Percentiles rank a stretch among this genome's conserved stretches.
Conservation (phyloP, 1,140 invertebrate genomes). For the Ridgeia piscesae region DNA sequence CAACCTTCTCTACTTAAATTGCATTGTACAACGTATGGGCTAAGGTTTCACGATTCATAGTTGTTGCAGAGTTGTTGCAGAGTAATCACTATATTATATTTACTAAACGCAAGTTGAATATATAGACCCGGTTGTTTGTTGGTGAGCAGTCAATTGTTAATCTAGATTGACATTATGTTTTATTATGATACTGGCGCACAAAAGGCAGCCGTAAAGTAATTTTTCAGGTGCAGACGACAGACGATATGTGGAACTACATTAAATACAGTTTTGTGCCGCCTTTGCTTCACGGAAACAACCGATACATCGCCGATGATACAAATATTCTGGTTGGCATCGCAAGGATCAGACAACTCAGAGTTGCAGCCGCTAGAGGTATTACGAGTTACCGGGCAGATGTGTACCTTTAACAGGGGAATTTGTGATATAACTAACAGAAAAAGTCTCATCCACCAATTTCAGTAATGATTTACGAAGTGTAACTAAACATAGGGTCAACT, state of each 20-base stretch:
- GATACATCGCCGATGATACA: neutral
- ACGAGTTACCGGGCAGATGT: neutral
- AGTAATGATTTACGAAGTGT: no score
- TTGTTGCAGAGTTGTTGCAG: neutral
- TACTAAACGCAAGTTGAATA: neutral
- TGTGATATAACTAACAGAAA: no score
- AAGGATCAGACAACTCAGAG: neutral
- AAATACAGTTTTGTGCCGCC: neutral
- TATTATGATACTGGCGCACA: neutral
- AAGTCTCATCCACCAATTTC: no score
- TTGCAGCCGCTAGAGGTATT: neutral
- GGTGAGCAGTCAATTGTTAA: neutral
- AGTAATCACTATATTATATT: neutral
- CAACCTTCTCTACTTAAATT: no score
- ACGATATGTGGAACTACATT: neutral
- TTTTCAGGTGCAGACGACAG: neutral
- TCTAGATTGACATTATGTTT: neutral
- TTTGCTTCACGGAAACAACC: neutral
- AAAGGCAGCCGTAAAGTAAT: neutral
- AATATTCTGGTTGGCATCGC: neutral
- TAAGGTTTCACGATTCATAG: neutral
- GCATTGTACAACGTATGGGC: no score
- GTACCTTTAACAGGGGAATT: no score
- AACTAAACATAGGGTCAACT: no score
- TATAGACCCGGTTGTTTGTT: neutral